These are phyloP conservation scores for Drosophila koepferae DNA, from an alignment of 2,888 invertebrate species.

Conservation along the genomic window DNA sequence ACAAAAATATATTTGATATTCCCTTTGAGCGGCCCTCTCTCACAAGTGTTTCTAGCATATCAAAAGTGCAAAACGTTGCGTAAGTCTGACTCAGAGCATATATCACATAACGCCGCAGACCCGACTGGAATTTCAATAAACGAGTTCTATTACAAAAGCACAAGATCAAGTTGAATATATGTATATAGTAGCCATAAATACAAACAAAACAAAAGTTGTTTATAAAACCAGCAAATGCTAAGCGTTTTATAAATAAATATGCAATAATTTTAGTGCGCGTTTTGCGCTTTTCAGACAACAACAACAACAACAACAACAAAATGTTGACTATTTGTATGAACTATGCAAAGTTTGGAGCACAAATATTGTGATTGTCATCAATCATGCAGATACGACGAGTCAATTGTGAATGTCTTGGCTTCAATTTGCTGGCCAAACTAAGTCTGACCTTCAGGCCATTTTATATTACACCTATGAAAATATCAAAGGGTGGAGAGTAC, in stretches of 20 bases:
- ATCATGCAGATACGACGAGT: conserved; percentile 42
- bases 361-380: conserved; percentile 59
- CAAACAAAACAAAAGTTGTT: too few species aligned
- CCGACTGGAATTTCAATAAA: conserved; percentile 62
- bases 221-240: conserved; percentile 17
- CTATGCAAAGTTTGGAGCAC: conserved; percentile 17
- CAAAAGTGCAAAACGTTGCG: conserved; percentile 41
- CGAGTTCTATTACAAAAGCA: conserved; percentile 60
- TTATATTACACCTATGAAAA: neutral
- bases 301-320: neutral
- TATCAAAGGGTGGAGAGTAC: neutral
- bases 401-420: neutral
- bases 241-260: conserved; percentile 62
- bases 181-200: neutral
- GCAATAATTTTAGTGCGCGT: conserved; percentile 43
- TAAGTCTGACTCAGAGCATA: conserved; percentile 58
- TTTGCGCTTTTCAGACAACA: conserved; percentile 21
- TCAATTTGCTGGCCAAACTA: conserved; percentile 17
- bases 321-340: conserved; percentile 6
- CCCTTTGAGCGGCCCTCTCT: conserved; percentile 32
- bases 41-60: conserved; percentile 25
- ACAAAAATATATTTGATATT: neutral
- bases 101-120: conserved; percentile 56
- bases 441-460: conserved; percentile 24
- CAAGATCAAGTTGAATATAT: conserved; percentile 19